phyloP scores from a whole-genome alignment of 2,888 invertebrate species.

The Acrobeloides nanus region DNA sequence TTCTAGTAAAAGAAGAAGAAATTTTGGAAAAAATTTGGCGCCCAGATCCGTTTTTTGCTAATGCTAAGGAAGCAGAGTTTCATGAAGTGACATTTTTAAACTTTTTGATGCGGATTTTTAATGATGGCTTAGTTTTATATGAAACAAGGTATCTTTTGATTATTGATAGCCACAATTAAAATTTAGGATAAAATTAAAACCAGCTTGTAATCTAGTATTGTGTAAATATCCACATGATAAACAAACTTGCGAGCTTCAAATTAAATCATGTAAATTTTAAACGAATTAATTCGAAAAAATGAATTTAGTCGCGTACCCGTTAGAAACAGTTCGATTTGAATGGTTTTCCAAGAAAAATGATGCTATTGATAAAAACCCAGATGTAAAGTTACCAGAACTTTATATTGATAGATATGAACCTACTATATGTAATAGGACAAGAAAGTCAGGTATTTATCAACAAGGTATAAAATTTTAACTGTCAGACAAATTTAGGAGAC shows the following conservation, averaged over 20 bases:
- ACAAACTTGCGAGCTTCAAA: slow-evolving; percentile 49
- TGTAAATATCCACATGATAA: slow-evolving; percentile 54
- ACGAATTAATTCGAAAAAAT: slow-evolving; percentile 1
- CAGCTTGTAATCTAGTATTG: slow-evolving; percentile 50
- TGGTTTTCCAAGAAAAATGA: slow-evolving; percentile 49
- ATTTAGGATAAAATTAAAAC: slow-evolving; percentile 45
- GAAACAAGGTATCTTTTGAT: slow-evolving; percentile 43
- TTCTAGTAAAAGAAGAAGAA: slow-evolving; percentile 46
- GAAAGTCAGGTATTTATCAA: slow-evolving; percentile 34
- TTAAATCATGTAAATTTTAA: slow-evolving; percentile 47
- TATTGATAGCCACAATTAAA: neutral
- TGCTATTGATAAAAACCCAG: slow-evolving; percentile 52
- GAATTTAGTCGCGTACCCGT: slow-evolving; percentile 51
- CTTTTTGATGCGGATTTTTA: slow-evolving; percentile 51
- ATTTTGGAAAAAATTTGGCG: slow-evolving; percentile 50
- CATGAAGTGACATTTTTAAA: slow-evolving; percentile 54
- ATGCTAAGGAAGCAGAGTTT: slow-evolving; percentile 53
- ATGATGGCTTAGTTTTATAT: slow-evolving; percentile 50
- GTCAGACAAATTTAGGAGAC: slow-evolving; percentile 23
- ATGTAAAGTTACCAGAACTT: slow-evolving; percentile 51
- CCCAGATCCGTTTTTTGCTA: slow-evolving; percentile 45
- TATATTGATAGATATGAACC: slow-evolving; percentile 42
- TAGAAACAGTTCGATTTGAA: slow-evolving; percentile 51
- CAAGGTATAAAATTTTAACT: slow-evolving; percentile 5
- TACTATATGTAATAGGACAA: slow-evolving; percentile 33